Evolutionary conservation across 2,113 vertebrate genomes (phyloP), one percentile per base, ranked within the genome.

Genomic region (Dryoscopus gambensis): DNA sequence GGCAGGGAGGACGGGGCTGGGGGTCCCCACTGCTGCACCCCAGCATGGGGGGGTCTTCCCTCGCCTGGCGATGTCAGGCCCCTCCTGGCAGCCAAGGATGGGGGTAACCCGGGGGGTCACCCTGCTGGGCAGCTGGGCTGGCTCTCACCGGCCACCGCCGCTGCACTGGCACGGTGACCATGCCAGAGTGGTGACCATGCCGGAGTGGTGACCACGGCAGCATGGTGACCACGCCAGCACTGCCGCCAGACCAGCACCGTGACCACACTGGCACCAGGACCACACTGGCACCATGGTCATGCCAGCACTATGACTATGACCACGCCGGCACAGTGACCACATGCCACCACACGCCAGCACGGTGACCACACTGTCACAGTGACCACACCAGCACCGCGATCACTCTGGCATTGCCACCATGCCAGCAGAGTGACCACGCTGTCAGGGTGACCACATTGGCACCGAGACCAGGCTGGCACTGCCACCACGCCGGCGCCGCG

Each of bases 141-240:
- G 80, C 3, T 73, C 9, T 57, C 25, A 25, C 12, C 0, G 9
- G 19, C 47, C 9, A 21, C 21, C 0, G 0, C 11, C 1, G 13
- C 33, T 37, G 1, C 4, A 6, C 8, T 0, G 3, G 50, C 82
- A 27, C 2, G 0, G 57, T 23, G 67, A 50, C 40, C 13, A 21
- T 0, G 1, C 11, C 16, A 18, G 35, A 4, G 3, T 3, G 14
- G 22, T 49, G 56, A 44, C 70, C 42, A 56, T 3, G 53, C 30
- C 47, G 25, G 8, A 49, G 24, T 8, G 13, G 47, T 23, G 46
- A 47, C 49, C 60, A 24, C 4, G 1, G 7, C 6, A 9, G 18
- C 13, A 33, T 33, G 31, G 8, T 8, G 31, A 28, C 47, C 47
- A 59, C 1, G 3, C 56, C 23, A 30, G 44, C n/a, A 49, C 33